Evolutionary conservation across 2,113 vertebrate genomes (phyloP), one percentile per base, ranked within the genome.

Genomic region (Melanotaenia duboulayi): DNA sequence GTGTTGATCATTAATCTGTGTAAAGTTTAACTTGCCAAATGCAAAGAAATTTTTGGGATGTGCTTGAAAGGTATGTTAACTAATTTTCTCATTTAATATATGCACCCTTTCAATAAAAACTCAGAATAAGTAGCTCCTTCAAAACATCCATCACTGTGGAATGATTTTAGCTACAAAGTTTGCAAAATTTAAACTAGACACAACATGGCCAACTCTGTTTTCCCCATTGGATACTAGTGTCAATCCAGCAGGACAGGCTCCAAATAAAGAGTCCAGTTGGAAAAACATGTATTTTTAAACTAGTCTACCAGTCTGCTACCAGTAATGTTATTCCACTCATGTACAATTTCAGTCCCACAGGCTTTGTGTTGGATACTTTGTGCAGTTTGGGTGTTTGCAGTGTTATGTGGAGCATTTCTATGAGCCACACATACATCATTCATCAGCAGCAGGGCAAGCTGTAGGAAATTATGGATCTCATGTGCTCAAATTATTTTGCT

Each of bases 261-360:
- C 78, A 81, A 83, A 61, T 60, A 55, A 66, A 74, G 24, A 77
- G 73, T 77, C 61, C 70, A 61, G 60, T 61, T 80, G 80, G 57
- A 79, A 73, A 63, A 42, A 11, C 61, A 13, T 85, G 57, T 82
- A 48, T 80, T 80, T 84, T 84, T 78, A 74, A 82, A 74, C 42
- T 59, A 69, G 80, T 76, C 64, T 63, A 78, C 80, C 72, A 50
- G 58, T 50, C 65, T 78, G 16, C 42, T 72, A n/a, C 59, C 63
- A 9, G 24, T 20, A 50, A 81, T 83, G 60, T 64, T 82, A 82
- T 87, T 87, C 82, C 37, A 14, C 74, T 80, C 80, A 74, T 35
- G 3, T 71, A 4, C 57, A 65, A 70, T 48, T 67, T 54, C 32
- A 66, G 66, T 80, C 80, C 71, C 64, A 56, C 66, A 68, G 69